These are phyloP conservation scores for Cochlearius cochlearius DNA, from an alignment of 2,113 vertebrate genomes.

Conservation along the genomic window DNA sequence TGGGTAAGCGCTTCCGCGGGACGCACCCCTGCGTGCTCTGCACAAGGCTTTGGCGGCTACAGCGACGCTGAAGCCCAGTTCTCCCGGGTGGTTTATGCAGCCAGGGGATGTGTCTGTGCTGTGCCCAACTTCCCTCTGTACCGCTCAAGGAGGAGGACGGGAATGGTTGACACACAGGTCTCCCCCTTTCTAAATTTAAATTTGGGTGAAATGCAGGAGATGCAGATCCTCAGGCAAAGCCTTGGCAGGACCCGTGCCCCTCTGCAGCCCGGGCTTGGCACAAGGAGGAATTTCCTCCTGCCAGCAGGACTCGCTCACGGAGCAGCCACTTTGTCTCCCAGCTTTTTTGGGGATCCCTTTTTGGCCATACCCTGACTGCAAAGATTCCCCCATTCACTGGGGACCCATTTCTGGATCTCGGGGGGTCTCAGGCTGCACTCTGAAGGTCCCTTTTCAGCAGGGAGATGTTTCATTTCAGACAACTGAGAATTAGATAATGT, in stretches of 20 bases:
- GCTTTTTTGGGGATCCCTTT: background rate
- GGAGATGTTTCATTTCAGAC: conserved; percentile 33
- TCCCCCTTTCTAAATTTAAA: background rate
- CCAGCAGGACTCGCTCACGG: background rate
- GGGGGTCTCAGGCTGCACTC: background rate
- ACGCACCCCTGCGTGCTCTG: accelerated
- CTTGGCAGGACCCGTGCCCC: background rate
- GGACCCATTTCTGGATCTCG: background rate
- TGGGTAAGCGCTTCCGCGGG: conserved; percentile 55
- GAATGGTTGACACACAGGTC: accelerated
- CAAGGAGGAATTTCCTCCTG: background rate
- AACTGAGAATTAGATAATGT: conserved; percentile 23
- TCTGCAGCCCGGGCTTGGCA: background rate
- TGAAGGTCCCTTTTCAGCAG: conserved; percentile 17
- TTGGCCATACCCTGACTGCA: background rate
- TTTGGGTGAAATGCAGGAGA: background rate
- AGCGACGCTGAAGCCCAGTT: accelerated
- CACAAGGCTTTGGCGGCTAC: background rate
- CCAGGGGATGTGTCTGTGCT: background rate
- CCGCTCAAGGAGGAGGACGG: background rate
- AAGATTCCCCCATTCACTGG: background rate
- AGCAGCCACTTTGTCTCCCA: accelerated
- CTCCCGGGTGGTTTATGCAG: accelerated
- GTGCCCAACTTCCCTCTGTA: accelerated
- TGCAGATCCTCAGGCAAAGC: background rate